These are phyloP conservation scores for Phaedon cochleariae DNA, from an alignment of 2,888 invertebrate genomes.

Conservation along the genomic window DNA sequence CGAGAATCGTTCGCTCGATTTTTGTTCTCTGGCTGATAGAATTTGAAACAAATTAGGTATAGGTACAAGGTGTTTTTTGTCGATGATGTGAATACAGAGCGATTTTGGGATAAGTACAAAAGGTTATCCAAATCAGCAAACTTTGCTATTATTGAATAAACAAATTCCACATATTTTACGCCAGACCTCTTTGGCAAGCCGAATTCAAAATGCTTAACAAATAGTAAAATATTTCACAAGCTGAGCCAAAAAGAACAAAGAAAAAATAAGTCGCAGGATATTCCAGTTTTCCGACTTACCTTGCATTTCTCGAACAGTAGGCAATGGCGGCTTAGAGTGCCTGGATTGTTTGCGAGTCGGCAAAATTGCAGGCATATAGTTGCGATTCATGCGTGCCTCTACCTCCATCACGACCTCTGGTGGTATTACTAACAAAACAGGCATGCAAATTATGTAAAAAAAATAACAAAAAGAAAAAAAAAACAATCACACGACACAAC, in stretches of 20 bases:
- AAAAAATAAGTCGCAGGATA: neutral
- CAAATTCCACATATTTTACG: no score
- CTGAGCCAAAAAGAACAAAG: neutral
- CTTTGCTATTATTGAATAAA: no score
- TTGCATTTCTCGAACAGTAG: conserved; percentile 79
- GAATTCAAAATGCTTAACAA: no score
- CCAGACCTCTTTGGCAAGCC: no score
- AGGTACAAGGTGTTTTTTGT: no score
- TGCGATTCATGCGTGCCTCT: conserved; percentile 83
- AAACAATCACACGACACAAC: conserved; percentile 45
- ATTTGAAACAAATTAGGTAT: no score
- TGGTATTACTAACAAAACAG: conserved; percentile 76
- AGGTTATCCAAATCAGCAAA: no score
- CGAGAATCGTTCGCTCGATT: conserved; percentile 79
- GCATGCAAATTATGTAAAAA: conserved; percentile 56
- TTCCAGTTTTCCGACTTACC: conserved; percentile 73
- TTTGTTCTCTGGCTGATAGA: conserved; percentile 69
- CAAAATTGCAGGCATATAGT: conserved; percentile 75
- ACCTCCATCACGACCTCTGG: conserved; percentile 90
- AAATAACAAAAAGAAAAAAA: conserved; percentile 54
- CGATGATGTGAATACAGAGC: no score
- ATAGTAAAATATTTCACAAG: no score
- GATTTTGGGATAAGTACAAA: no score
- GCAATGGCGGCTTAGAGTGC: conserved; percentile 64
- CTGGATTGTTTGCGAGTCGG: conserved; percentile 68